Base-by-base conservation (phyloP, 2,888 invertebrate species). In the Drosophila anceps region DNA sequence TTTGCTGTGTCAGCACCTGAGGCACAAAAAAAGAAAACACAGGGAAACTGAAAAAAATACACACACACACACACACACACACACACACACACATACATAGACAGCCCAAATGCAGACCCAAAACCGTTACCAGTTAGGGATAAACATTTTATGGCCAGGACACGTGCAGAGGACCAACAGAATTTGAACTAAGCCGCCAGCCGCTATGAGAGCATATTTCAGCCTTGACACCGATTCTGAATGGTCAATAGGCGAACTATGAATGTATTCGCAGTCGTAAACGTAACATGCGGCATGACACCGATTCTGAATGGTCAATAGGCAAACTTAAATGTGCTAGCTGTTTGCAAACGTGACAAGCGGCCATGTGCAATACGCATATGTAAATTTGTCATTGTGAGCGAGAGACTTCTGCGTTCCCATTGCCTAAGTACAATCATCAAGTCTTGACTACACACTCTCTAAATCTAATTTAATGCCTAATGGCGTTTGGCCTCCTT, bases 121-220 rank as follows among this genome's bases (percentile, higher is more conserved):
- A 51, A 70, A 67, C 63, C 43, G 64, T 73, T 65, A 58, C 44
- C 69, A 61, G 60, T 39, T 51, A 59, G 65, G 53, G 62, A 67
- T 53, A 60, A 61, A 66, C 71, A 69, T 81, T 86, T 87, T 86
- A 82, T 82, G 84, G 82, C 70, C 65, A 65, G 67, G 58, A 81
- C 69, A 82, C 79, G 82, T 82, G 88, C 85, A 66, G 68, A 64
- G 68, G 57, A 67, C 61, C 57, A 65, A 70, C 65, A 65, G 41
- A 66, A 76, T 73, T 65, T 59, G 41, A 37, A 24, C 65, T 48
- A 27, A 55, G 62, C 76, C 51, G 62, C 62, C 54, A 51, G 31
- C 33, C 60, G 29, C 46, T 48, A 48, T 48, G 12, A 44, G 29
- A 54, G 35, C 18, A 59, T 54, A 54, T 68, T 60, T 59, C 37